Base-by-base conservation (phyloP, 2,888 invertebrate genomes). In the Eubasilissa splendida region DNA sequence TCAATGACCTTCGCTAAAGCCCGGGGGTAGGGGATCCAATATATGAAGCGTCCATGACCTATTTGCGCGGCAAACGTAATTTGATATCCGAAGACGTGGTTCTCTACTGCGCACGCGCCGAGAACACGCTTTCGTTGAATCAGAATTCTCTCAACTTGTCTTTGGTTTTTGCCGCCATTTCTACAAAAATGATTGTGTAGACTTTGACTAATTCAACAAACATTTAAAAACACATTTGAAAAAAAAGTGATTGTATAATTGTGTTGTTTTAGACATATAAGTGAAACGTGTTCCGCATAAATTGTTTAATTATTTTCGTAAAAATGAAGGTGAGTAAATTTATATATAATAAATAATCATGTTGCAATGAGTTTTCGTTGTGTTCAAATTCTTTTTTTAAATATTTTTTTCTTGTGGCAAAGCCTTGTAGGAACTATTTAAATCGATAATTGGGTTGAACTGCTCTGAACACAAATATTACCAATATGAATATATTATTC, bases 21-120 rank as follows among this genome's bases (percentile, higher is more conserved):
- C 42, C 7, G 4, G 76, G 79, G 83, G 83, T 79, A 83, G 83
- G 83, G 81, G 81, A 75, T 33, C 42, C 73, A 4, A 63, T 83
- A 81, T 81, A 83, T 78, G 74, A 66, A 33, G 77, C 76, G 81
- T 52, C 80, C 77, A 65, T 83, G 81, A 83, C 83, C 81, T 80
- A 80, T 80, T 81, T 81, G 79, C 74, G 59, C 22, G 77, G 50
- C 81, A 83, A 80, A 81, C 79, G 81, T 75, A 77, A 75, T 79
- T 81, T 75, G 83, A 80, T 78, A 75, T 83, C 77, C 79, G 74
- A 59, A 74, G 68, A 63, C 68, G 54, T 63, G 52, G 70, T 50
- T 22, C 59, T 22, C 65, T 63, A 63, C 65, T 52, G 65, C 65
- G 54, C 76, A 63, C 52, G 76, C 68, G 68, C 68, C 42, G 63